phyloP scores from a whole-genome alignment of 2,113 vertebrate genomes.

The Pseudorhombus dupliciocellatus region DNA sequence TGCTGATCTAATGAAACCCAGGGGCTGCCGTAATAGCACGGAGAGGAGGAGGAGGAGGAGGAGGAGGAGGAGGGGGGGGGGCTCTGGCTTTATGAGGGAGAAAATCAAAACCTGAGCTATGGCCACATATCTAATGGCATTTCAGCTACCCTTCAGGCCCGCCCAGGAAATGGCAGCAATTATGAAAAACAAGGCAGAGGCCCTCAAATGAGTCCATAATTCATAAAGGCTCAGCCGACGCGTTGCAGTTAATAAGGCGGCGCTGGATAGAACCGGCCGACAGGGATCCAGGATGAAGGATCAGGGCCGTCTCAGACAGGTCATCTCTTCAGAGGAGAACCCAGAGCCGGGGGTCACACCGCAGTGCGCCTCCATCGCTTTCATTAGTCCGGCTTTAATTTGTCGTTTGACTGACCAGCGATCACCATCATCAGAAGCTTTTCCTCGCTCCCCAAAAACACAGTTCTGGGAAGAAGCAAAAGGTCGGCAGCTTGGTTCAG shows the following conservation, averaged over 20 bases:
- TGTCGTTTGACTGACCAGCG: background rate
- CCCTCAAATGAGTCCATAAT: constrained; percentile 59
- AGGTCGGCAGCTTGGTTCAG: background rate
- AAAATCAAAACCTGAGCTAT: constrained; percentile 51
- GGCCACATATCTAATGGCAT: constrained; percentile 58
- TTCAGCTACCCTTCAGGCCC: constrained; percentile 50
- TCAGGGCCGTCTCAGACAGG: constrained; percentile 4
- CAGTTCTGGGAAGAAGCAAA: background rate
- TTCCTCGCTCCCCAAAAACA: background rate
- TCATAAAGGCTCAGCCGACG: constrained; percentile 47
- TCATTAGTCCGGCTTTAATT: background rate
- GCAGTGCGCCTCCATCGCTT: background rate
- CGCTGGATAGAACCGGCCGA: constrained; percentile 15
- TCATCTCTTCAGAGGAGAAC: background rate
- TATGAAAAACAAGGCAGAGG: constrained; percentile 57
- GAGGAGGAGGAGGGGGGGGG: constrained; percentile 14
- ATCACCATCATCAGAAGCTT: background rate
- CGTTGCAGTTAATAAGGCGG: constrained; percentile 45
- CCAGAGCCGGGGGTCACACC: too few relatives aligned
- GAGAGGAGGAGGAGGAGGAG: constrained; percentile 3
- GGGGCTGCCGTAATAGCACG: constrained; percentile 42
- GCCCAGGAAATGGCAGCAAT: constrained; percentile 60
- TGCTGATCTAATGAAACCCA: constrained; percentile 68
- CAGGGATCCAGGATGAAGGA: constrained; percentile 18
- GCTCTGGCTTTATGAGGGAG: constrained; percentile 57